Evolutionary conservation across 2,113 vertebrate species (phyloP), one percentile per base, ranked within the genome.

Genomic region (Acrocephalus kingi): DNA sequence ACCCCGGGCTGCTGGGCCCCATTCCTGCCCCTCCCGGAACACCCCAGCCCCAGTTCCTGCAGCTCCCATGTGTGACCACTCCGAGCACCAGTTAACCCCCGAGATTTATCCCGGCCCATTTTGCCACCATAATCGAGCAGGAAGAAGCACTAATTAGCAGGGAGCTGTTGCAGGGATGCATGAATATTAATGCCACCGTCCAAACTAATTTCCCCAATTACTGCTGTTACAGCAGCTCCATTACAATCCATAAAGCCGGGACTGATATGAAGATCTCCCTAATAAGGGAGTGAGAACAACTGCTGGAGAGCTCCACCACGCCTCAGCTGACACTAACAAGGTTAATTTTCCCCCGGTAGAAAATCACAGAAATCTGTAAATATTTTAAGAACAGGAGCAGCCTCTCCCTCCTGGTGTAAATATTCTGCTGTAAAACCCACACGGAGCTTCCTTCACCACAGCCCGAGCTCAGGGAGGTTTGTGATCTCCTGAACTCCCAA

Each of bases 121-220:
- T 13, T 71, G 89, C 77, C 90, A 49, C 87, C 46, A 1, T 18
- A 30, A 91, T 4, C 13, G 39, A 54, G 92, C 69, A 79, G 80
- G 87, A 75, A 78, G 49, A 84, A 77, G 25, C 73, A 56, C 80
- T 91, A 92, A 95, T 94, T 93, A 96, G 91, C 94, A 75, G 45
- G 13, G 93, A 48, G 94, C 87, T 76, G 81, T 87, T 80, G 87
- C 85, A 96, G 87, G 83, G 68, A 63, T 73, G 67, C 90, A 97
- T 95, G 94, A 95, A 97, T 97, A 97, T 97, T 97, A 96, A 94
- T 94, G 58, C 75, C 69, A 88, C 64, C 92, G 96, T 92, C 90
- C 91, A 87, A 94, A 89, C 59, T 96, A 93, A 97, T 95, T 92
- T 92, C 51, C 56, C 91, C 95, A 96, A 94, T 97, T 97, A 97